Evolutionary conservation across 2,113 vertebrate genomes (phyloP), one percentile per base, ranked within the genome.

Genomic region (Stigmatopora nigra): DNA sequence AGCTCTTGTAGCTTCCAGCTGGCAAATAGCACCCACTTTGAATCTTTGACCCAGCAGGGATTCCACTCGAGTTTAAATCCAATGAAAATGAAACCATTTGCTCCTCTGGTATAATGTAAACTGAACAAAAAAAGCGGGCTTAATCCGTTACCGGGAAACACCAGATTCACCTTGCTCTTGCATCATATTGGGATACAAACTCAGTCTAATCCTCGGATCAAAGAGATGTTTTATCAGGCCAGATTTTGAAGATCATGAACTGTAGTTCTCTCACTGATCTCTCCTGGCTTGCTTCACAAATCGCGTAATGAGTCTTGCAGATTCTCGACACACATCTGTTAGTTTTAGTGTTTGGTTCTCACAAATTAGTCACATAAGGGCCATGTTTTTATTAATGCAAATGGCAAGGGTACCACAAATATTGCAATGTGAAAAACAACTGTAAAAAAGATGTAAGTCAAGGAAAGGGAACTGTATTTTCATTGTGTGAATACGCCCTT

Each of bases 21-120:
- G 62, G 64, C 77, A 81, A 73, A 84, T 78, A 67, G 67, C 47
- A 57, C 63, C 44, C 63, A 61, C 53, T 64, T 75, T 76, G 51
- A 73, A 49, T 64, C 60, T 35, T 47, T 44, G 31, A 66, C 67
- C 65, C 70, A 70, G 64, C 75, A 63, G 64, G 76, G 63, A 49
- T 56, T 49, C 63, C 20, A 17, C 2, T 10, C 60, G 36, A 17
- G 20, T 55, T 38, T 63, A 14, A 20, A 64, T 63, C 17, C 58
- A 64, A 47, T 45, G 16, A 55, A 19, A 9, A 15, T 35, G 46
- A 31, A 68, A 52, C 22, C 15, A 68, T 74, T 68, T 61, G 61
- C 60, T n/a, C 20, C 35, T 70, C 55, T 64, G 57, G 7, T 60
- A 12, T 69, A 71, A 67, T 12, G 46, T 53, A 62, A 78, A 57